Evolutionary conservation across 1,140 invertebrate genomes (phyloP).

Genomic region (Portunus trituberculatus): DNA sequence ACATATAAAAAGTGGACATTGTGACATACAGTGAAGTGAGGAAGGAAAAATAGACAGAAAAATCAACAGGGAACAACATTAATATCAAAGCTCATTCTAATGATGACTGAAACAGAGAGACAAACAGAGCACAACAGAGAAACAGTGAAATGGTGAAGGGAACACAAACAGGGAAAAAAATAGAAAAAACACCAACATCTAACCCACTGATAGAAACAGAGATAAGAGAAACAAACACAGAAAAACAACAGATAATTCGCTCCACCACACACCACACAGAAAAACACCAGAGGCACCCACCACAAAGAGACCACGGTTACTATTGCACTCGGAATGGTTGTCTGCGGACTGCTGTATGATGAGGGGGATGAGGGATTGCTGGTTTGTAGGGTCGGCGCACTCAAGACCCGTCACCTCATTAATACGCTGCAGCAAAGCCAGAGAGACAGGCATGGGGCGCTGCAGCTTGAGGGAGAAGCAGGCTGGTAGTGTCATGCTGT

Average conservation of each 20-base stretch:
- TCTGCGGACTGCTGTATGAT: constrained; percentile 88
- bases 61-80: too few relatives aligned
- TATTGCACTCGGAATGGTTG: constrained; percentile 85
- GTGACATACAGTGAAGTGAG: too few relatives aligned
- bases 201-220: neutral
- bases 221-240: neutral
- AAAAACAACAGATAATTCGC: neutral
- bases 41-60: too few relatives aligned
- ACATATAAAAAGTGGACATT: too few relatives aligned
- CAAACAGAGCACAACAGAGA: too few relatives aligned
- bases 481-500: constrained; percentile 93
- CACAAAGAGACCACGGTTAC: constrained; percentile 89
- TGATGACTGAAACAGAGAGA: too few relatives aligned
- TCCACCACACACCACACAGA: neutral
- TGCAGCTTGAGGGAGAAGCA: constrained; percentile 93
- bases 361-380: constrained; percentile 87
- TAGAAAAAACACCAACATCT: neutral
- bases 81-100: too few relatives aligned
- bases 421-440: constrained; percentile 87
- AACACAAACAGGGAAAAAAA: too few relatives aligned
- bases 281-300: constrained; percentile 81
- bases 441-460: constrained; percentile 92
- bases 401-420: constrained; percentile 88
- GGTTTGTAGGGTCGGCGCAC: constrained; percentile 84
- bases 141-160: too few relatives aligned